Conservation (phyloP, 2,888 invertebrate species). For the Cactoblastis cactorum region DNA sequence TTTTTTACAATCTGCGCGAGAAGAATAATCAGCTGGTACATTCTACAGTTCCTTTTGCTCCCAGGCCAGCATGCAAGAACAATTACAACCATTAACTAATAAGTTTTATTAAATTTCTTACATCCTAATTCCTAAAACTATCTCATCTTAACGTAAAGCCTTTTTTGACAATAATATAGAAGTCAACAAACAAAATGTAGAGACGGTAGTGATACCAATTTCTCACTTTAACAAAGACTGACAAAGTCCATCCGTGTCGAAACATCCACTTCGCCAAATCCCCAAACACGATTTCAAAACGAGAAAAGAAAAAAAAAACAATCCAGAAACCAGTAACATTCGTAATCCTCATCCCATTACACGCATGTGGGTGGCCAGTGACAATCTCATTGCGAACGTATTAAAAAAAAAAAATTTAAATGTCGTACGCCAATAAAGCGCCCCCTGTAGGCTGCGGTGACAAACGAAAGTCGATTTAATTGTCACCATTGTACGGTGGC, state of each 20-base stretch:
- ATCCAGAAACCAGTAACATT: conserved; percentile 23
- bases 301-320: neutral
- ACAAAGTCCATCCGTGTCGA: neutral
- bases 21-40: too few species aligned
- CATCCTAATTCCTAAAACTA: too few species aligned
- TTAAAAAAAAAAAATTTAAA: conserved; percentile 26
- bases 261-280: conserved; percentile 2
- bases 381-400: conserved; percentile 28
- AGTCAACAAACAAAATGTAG: neutral
- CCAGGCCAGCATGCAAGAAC: too few species aligned
- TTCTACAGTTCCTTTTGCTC: too few species aligned
- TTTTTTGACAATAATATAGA: neutral
- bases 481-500: conserved; percentile 52
- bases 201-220: neutral
- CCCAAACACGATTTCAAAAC: neutral
- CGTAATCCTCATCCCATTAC: conserved; percentile 51
- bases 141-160: too few species aligned
- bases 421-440: conserved; percentile 38
- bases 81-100: too few species aligned
- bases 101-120: too few species aligned
- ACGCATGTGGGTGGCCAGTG: conserved; percentile 56
- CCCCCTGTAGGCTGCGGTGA: conserved; percentile 53
- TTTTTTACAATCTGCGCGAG: too few species aligned
- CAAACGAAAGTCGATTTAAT: conserved; percentile 59
- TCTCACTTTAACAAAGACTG: neutral